Conservation (phyloP, 2,113 vertebrate genomes). For the Panthera uncia region DNA sequence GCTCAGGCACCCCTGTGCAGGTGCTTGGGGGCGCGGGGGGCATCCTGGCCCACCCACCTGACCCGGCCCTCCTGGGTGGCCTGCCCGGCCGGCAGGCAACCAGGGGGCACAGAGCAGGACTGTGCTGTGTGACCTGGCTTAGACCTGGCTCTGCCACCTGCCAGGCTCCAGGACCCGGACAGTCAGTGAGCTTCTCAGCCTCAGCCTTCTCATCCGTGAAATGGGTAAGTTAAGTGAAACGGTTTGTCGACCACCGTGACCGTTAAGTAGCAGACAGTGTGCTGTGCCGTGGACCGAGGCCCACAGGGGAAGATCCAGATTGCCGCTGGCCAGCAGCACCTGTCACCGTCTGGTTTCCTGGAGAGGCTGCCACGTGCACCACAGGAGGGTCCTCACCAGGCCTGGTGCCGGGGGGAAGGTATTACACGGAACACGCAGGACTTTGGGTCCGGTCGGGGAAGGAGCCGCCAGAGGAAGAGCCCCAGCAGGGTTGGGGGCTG, state of each 20-base stretch:
- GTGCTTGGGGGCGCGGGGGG: neutral
- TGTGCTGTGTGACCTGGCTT: neutral
- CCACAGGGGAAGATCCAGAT: neutral
- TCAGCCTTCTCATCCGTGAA: neutral
- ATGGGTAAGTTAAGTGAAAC: too few relatives aligned
- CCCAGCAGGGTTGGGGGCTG: neutral
- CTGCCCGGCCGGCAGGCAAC: neutral
- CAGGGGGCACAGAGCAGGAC: neutral
- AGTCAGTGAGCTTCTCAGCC: neutral
- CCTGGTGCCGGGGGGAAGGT: neutral
- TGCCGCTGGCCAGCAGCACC: neutral
- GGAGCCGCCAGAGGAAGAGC: neutral
- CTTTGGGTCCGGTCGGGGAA: accelerated
- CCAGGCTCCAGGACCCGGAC: neutral
- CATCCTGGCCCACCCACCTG: neutral
- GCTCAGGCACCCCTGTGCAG: neutral
- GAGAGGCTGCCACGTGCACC: neutral
- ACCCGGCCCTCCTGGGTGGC: neutral
- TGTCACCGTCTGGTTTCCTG: neutral
- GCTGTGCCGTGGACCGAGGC: neutral
- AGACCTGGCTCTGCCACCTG: neutral
- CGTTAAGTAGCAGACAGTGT: neutral
- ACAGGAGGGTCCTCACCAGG: neutral
- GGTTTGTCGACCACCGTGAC: neutral
- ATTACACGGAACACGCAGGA: accelerated